phyloP scores from a whole-genome alignment of 2,113 vertebrate species.

The Dryoscopus gambensis region DNA sequence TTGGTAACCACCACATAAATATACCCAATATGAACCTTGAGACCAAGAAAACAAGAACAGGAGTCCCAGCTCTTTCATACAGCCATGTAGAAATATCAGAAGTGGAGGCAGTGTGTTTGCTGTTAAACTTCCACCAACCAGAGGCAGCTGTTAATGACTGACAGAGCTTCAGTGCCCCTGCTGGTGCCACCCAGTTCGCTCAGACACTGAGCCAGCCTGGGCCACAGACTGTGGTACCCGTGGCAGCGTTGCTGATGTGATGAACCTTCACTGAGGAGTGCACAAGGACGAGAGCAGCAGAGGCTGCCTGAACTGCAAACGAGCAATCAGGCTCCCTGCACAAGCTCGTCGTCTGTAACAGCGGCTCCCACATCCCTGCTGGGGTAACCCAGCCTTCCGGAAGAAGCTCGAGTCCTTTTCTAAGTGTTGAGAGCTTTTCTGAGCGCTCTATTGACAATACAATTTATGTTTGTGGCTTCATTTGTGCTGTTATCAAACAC shows the following conservation, averaged over 20 bases:
- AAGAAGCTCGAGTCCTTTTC: fast-evolving
- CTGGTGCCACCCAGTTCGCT: fast-evolving
- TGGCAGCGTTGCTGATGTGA: not conserved
- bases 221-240: fast-evolving
- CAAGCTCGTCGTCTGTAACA: too few relatives aligned
- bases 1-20: not conserved
- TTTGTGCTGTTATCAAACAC: not conserved
- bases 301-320: fast-evolving
- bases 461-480: not conserved
- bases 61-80: not conserved
- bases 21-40: fast-evolving
- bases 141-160: not conserved
- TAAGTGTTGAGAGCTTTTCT: not conserved
- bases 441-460: fast-evolving
- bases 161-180: not conserved
- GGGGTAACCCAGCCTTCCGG: not conserved
- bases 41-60: not conserved
- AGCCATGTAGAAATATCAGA: fast-evolving
- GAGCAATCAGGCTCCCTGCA: fast-evolving
- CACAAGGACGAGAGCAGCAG: not conserved
- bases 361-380: fast-evolving
- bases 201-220: fast-evolving
- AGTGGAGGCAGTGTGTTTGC: too few relatives aligned
- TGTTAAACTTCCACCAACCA: not conserved
- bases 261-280: not conserved